These are phyloP conservation scores for Perithous albicinctus DNA, from an alignment of 2,888 invertebrate species.

Conservation along the genomic window DNA sequence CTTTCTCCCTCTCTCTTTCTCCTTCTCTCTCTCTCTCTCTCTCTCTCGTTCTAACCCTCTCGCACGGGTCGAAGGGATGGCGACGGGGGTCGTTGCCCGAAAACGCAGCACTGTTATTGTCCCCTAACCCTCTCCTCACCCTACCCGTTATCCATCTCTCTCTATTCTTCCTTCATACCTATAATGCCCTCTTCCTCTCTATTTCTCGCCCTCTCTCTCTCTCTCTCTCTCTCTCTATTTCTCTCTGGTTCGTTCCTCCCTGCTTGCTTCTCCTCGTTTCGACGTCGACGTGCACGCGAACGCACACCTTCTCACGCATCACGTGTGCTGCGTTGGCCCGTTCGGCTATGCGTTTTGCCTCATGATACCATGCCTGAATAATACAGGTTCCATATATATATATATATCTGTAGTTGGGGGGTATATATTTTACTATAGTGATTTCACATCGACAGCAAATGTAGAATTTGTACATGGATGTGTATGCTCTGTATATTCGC, in stretches of 20 bases:
- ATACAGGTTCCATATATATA: conserved; percentile 11
- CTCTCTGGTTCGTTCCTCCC: conserved; percentile 34
- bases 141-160: conserved; percentile 62
- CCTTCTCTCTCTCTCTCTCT: conserved; percentile 39
- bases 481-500: conserved; percentile 4
- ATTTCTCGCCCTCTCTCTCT: conserved; percentile 29
- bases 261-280: conserved; percentile 72
- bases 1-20: conserved; percentile 17
- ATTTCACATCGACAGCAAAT: neutral
- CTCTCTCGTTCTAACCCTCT: conserved; percentile 14
- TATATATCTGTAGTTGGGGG: conserved; percentile 4
- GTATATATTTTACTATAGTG: conserved; percentile 20
- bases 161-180: conserved; percentile 39
- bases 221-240: conserved; percentile 37
- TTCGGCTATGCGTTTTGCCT: conserved; percentile 41
- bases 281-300: conserved; percentile 74
- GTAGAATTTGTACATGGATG: neutral
- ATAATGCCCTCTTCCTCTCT: conserved; percentile 60
- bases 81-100: conserved; percentile 84
- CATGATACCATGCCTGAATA: conserved; percentile 55
- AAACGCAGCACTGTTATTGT: conserved; percentile 84
- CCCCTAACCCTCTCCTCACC: conserved; percentile 73
- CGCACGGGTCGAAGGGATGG: conserved; percentile 79
- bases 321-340: conserved; percentile 31
- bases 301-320: conserved; percentile 66